Evolutionary conservation across 2,113 vertebrate species (phyloP).

Genomic region (Atlantisia rogersi): DNA sequence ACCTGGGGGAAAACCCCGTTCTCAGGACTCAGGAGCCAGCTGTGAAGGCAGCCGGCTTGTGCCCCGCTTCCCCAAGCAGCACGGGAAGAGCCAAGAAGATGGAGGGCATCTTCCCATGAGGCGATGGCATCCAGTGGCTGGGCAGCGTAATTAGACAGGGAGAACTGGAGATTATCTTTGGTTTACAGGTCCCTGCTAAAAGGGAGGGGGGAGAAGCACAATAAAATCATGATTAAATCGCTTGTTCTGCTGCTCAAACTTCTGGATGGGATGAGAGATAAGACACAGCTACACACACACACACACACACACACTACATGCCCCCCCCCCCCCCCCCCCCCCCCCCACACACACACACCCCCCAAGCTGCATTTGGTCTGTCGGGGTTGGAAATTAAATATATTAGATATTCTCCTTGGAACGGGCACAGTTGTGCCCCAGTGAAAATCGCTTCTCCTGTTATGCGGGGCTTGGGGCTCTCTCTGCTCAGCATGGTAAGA

Average conservation of each 20-base stretch:
- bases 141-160: neutral
- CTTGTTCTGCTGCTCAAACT: slow-evolving; percentile 41
- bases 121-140: neutral
- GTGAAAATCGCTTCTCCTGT: neutral
- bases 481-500: neutral
- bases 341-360: neutral
- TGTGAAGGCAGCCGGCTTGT: neutral
- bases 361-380: slow-evolving; percentile 14
- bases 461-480: fast-evolving
- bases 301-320: neutral
- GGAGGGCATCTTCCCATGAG: neutral
- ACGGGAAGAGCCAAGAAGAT: neutral
- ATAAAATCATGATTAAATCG: neutral
- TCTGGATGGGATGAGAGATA: neutral
- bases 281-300: neutral
- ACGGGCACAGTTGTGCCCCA: neutral
- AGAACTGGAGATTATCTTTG: neutral
- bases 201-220: neutral
- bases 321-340: no score
- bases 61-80: neutral
- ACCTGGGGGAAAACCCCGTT: neutral
- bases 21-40: neutral
- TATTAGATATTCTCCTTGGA: neutral
- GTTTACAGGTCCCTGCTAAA: neutral
- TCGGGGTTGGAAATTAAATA: neutral